Conservation (phyloP, 2,888 invertebrate species). For the Drosophila algonquin region DNA sequence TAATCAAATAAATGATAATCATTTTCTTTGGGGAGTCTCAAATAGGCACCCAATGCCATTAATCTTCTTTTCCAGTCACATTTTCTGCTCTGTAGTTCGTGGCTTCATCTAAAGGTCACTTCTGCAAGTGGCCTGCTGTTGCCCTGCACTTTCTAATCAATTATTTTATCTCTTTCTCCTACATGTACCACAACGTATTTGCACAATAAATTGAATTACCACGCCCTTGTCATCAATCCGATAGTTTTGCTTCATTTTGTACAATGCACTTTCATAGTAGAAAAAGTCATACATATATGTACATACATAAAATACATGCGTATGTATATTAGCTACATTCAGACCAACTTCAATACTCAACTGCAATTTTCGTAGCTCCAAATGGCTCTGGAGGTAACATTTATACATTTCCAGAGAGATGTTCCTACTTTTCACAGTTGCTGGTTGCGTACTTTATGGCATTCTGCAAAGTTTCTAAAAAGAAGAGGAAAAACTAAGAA, state of each 20-base stretch:
- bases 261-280: neutral
- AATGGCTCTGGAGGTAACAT: slow-evolving; percentile 10
- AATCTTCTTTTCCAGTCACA: too few relatives aligned
- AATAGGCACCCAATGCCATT: too few relatives aligned
- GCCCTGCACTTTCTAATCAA: too few relatives aligned
- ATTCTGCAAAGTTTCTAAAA: slow-evolving; percentile 13
- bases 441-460: slow-evolving; percentile 31
- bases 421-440: slow-evolving; percentile 20
- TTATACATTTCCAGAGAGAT: slow-evolving; percentile 13
- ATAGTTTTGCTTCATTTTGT: too few relatives aligned
- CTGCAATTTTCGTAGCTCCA: slow-evolving; percentile 7
- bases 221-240: too few relatives aligned
- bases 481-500: neutral
- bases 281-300: neutral
- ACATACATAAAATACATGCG: too few relatives aligned
- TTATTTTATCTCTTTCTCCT: neutral
- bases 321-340: neutral
- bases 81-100: too few relatives aligned
- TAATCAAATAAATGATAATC: neutral
- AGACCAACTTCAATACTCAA: neutral
- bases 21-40: neutral
- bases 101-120: too few relatives aligned
- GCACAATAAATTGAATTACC: neutral
- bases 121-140: too few relatives aligned
- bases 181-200: neutral